Base-by-base conservation (phyloP, 2,888 invertebrate genomes). In the Clivina fossor region DNA sequence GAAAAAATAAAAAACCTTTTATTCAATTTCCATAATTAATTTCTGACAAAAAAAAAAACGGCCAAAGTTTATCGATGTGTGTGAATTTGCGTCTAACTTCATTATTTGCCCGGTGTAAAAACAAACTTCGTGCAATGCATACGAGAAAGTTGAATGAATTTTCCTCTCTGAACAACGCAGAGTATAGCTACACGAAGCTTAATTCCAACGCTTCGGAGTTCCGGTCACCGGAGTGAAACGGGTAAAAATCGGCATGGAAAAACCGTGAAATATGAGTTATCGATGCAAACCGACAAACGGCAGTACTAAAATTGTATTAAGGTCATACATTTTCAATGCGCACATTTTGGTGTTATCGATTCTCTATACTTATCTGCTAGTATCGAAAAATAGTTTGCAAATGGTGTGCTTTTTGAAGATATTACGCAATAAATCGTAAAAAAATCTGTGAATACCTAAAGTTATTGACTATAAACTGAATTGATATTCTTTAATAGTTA, bases 321-420 rank as follows among this genome's bases (percentile, higher is more conserved):
- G 40, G 38, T 40, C 38, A 49, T 49, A 40, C 49, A 49, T 49
- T 48, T 48, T 48, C 38, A 40, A 49, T 49, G 49, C 28, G 38
- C 49, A n/a, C n/a, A n/a, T 49, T 49, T 49, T 40, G 40, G 40
- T 26, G 33, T 38, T 49, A 49, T 49, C 49, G 49, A 49, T 40
- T 40, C 18, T 13, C 26, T 28, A n/a, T n/a, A 49, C 18, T 40
- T 49, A 49, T 49, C 38, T n/a, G n/a, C n/a, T n/a, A 40, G 38
- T 49, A 49, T 40, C 40, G 40, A 28, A 49, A 38, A 49, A 49
- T 38, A 38, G 49, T 49, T 49, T 49, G 49, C 40, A 38, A 49
- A 49, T 38, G 49, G n/a, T 49, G 30, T 49, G 20, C 28, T 13
- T 30, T 11, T 3, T 13, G 30, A 8, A 11, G 11, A 30, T 13